Conservation (phyloP, 2,113 vertebrate genomes). For the Bubalus kerabau region DNA sequence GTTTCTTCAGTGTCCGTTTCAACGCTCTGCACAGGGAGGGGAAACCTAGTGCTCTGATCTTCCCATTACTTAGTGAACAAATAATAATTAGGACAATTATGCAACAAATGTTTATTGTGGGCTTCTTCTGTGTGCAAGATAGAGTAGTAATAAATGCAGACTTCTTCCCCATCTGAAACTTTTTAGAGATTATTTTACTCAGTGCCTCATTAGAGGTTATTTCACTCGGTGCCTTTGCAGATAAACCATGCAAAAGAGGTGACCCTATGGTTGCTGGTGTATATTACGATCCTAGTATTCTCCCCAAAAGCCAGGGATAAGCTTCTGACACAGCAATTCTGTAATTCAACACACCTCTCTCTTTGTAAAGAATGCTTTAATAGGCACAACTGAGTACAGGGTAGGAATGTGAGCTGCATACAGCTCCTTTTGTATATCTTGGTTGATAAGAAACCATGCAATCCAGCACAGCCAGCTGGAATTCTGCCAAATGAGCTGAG, state of each 20-base stretch:
- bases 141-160: neutral
- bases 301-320: conserved; percentile 45
- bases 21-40: neutral
- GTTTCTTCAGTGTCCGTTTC: neutral
- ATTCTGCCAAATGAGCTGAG: conserved; percentile 20
- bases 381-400: conserved; percentile 39
- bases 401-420: conserved; percentile 43
- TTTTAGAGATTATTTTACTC: neutral
- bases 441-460: conserved; percentile 25
- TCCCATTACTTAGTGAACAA: conserved; percentile 13
- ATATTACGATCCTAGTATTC: conserved; percentile 36
- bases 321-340: conserved; percentile 50
- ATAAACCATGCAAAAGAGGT: conserved; percentile 20
- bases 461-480: neutral
- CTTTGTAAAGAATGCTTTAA: conserved; percentile 37
- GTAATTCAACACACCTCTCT: conserved; percentile 39
- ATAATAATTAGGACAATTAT: conserved; percentile 19
- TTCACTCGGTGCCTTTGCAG: neutral
- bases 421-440: conserved; percentile 32
- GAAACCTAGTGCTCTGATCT: neutral
- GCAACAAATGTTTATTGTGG: neutral
- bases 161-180: neutral
- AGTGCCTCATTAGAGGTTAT: neutral
- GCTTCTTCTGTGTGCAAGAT: neutral
- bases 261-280: conserved; percentile 25